A percentile compares a stretch with the other conserved stretches of the same genome.
These are phyloP conservation scores for Dorcus parallelipipedus DNA, from an alignment of 2,888 invertebrate genomes.

Conservation along the genomic window DNA sequence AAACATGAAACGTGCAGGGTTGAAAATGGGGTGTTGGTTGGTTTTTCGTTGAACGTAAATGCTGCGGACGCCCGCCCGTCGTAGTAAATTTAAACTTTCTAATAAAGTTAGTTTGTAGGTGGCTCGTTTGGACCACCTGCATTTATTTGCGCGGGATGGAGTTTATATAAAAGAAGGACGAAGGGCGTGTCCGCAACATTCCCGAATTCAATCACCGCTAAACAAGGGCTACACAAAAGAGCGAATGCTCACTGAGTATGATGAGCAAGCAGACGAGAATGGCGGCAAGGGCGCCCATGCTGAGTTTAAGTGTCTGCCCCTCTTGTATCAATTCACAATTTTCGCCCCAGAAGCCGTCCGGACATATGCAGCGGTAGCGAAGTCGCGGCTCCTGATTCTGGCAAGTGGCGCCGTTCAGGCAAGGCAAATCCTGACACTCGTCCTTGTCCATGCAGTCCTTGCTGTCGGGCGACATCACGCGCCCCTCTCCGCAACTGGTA, in stretches of 20 bases:
- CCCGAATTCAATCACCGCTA: background rate
- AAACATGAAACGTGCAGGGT: no score
- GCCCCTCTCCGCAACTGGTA: constrained; percentile 87
- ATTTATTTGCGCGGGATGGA: background rate
- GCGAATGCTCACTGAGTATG: constrained; percentile 83
- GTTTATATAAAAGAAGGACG: background rate
- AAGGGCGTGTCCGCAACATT: background rate
- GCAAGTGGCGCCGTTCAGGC: constrained; percentile 89
- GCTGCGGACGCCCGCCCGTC: no score
- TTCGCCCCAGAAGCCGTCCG: constrained; percentile 90
- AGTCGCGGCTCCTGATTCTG: constrained; percentile 87
- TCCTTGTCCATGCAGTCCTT: constrained; percentile 94
- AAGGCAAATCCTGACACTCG: constrained; percentile 91
- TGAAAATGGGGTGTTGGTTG: no score
- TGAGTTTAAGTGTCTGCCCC: constrained; percentile 90
- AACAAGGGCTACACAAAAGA: background rate
- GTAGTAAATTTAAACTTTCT: no score
- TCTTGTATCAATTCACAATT: constrained; percentile 93
- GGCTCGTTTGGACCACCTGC: background rate
- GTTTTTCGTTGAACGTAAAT: no score
- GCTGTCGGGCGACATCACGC: constrained; percentile 83
- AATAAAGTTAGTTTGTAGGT: background rate
- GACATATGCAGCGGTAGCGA: constrained; percentile 84
- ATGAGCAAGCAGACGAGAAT: constrained; percentile 96
- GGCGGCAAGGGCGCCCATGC: constrained; percentile 95